A percentile compares a stretch with the other conserved stretches of the same genome.
These are phyloP conservation scores for Vespertilio murinus DNA, from an alignment of 2,797 vertebrate genomes.

Conservation along the genomic window DNA sequence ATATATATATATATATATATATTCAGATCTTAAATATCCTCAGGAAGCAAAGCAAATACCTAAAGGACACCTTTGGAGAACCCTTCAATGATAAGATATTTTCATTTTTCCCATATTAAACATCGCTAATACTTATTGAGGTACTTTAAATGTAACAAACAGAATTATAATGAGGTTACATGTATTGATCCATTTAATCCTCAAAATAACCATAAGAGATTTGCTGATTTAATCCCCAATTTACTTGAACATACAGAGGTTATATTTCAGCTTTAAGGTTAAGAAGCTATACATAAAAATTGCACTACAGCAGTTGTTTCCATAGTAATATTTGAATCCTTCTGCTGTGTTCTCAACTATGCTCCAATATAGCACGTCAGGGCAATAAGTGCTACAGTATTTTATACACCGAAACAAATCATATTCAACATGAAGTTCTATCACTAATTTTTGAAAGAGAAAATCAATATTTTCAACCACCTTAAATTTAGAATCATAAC, in stretches of 20 bases:
- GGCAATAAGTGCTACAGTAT: not conserved
- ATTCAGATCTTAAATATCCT: not conserved
- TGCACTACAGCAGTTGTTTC: not conserved
- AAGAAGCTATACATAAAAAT: not conserved
- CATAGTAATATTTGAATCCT: not conserved
- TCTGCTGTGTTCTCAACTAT: not conserved
- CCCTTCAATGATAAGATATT: not conserved
- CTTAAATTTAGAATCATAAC: not conserved
- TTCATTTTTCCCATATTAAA: not conserved
- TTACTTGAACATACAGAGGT: not conserved
- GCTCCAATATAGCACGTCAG: not conserved
- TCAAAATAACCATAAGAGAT: not conserved
- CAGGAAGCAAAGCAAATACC: not conserved
- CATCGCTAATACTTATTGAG: not conserved
- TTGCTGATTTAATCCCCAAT: not conserved
- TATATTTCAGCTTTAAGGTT: not conserved
- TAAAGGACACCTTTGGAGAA: not conserved
- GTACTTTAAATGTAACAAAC: not conserved
- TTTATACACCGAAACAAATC: not conserved
- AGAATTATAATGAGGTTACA: not conserved
- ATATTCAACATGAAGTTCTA: not conserved
- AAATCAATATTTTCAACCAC: not conserved
- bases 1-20: not conserved
- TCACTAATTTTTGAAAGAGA: not conserved
- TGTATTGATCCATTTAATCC: not conserved